Conservation (phyloP, 2,888 invertebrate species). For the Stomorhina lunata region DNA sequence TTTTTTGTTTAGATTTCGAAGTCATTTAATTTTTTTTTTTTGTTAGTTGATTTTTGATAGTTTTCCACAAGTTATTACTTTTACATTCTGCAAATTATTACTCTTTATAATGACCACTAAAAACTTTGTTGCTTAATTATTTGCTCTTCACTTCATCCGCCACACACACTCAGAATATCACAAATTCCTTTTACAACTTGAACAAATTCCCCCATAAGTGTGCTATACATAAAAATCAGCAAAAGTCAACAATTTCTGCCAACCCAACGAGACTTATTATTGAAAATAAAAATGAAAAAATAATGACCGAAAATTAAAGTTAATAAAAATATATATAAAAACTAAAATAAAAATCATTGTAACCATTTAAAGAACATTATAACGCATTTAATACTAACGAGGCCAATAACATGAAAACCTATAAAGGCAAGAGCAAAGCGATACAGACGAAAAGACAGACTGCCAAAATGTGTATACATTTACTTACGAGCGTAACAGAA, state of each 20-base stretch:
- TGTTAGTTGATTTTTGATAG: too few species aligned
- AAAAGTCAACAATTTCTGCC: not conserved
- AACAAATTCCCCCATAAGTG: too few species aligned
- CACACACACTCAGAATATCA: too few species aligned
- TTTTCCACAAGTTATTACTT: too few species aligned
- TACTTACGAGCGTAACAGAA: not conserved
- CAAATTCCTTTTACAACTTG: constrained; percentile 8
- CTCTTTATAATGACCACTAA: constrained; percentile 49
- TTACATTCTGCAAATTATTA: constrained; percentile 41
- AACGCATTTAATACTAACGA: constrained; percentile 61
- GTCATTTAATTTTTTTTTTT: too few species aligned
- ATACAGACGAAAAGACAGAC: not conserved
- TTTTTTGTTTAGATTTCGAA: too few species aligned
- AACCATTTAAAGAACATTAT: constrained; percentile 50
- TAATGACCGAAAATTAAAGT: not conserved
- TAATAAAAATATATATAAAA: not conserved
- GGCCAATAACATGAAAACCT: constrained; percentile 49
- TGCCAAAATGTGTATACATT: not conserved
- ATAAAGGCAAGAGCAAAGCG: not conserved
- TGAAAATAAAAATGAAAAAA: constrained; percentile 39
- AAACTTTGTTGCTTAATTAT: constrained; percentile 61
- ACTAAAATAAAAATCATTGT: constrained; percentile 41
- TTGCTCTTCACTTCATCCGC: constrained; percentile 1
- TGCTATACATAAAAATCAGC: constrained; percentile 4
- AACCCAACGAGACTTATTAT: constrained; percentile 12